A percentile compares a stretch with the other conserved stretches of the same genome.
Conservation (phyloP, 2,888 invertebrate species). For the Marronus borbonicus region DNA sequence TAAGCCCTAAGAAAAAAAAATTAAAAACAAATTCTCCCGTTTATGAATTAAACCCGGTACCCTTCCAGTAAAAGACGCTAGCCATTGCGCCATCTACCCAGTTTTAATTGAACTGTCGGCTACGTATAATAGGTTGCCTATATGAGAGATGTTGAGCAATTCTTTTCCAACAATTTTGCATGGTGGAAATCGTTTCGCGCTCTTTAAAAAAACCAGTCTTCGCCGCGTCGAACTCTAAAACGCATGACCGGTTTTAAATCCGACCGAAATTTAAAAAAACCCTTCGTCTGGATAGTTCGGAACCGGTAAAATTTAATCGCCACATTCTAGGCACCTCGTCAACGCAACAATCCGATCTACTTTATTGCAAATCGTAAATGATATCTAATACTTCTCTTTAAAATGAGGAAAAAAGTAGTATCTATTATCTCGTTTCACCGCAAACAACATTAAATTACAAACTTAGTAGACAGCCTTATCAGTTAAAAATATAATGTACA, state of each 20-base stretch:
- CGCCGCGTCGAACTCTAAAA: conserved; percentile 10
- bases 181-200: neutral
- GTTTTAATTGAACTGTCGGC: too few species aligned
- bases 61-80: too few species aligned
- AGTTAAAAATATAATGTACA: conserved; percentile 6
- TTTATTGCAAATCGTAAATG: neutral
- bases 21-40: too few species aligned
- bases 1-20: too few species aligned
- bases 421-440: conserved; percentile 9
- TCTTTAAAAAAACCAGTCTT: conserved; percentile 19
- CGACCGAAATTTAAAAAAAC: conserved; percentile 18
- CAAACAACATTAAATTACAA: conserved; percentile 15
- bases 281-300: neutral
- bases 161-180: neutral
- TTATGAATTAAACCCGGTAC: too few species aligned
- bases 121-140: too few species aligned
- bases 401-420: conserved; percentile 14
- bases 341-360: neutral
- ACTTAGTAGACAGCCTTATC: conserved; percentile 16
- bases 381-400: neutral
- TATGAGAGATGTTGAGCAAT: too few species aligned
- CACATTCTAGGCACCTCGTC: neutral
- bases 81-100: too few species aligned
- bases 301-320: conserved; percentile 3
- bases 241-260: conserved; percentile 36